Percentiles rank a stretch among this genome's conserved stretches.
Evolutionary conservation across 2,797 vertebrate species (phyloP).

Genomic region (Trematomus bernacchii): DNA sequence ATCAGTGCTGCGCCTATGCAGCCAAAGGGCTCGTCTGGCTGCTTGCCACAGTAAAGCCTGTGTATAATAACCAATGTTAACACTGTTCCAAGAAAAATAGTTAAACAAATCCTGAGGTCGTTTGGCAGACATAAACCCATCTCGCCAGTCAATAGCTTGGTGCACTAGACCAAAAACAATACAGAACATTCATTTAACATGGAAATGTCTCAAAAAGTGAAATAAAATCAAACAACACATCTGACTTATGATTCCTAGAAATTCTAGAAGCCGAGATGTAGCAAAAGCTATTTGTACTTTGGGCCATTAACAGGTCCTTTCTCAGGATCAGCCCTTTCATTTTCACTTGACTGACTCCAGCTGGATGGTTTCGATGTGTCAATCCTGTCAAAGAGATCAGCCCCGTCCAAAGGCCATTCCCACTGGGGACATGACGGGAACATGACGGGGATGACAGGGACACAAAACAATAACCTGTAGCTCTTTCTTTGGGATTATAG

Average conservation of each 20-base stretch:
- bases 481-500: constrained; percentile 18
- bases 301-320: constrained; percentile 53
- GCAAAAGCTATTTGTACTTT: constrained; percentile 38
- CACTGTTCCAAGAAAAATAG: constrained; percentile 64
- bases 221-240: constrained; percentile 35
- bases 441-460: constrained; percentile 49
- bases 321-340: constrained; percentile 56
- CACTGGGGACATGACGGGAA: constrained; percentile 38
- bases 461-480: constrained; percentile 62
- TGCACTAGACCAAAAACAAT: constrained; percentile 29
- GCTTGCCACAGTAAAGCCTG: constrained; percentile 67
- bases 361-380: constrained; percentile 48
- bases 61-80: constrained; percentile 76
- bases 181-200: constrained; percentile 26
- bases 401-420: constrained; percentile 48
- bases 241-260: constrained; percentile 19
- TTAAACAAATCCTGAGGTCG: constrained; percentile 58
- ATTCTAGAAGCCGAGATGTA: constrained; percentile 35
- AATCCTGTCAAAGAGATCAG: constrained; percentile 65
- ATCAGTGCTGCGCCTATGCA: constrained; percentile 55
- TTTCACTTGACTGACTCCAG: constrained; percentile 58
- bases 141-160: constrained; percentile 42
- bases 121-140: constrained; percentile 50
- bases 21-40: constrained; percentile 47
- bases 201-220: constrained; percentile 21